Evolutionary conservation across 2,113 vertebrate genomes (phyloP).

Genomic region (Eulemur macaco): DNA sequence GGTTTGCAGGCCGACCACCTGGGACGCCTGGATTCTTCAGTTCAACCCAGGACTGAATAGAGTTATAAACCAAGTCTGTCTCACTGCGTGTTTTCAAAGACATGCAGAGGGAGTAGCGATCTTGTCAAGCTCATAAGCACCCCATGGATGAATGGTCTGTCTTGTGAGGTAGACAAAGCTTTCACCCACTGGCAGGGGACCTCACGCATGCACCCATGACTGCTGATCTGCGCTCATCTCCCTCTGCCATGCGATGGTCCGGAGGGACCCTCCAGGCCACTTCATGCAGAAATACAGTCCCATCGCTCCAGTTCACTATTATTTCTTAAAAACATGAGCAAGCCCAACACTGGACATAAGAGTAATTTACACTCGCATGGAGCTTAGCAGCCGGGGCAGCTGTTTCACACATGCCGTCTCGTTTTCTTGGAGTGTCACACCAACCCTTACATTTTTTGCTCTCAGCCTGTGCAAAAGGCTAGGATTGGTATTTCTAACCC

Average conservation of each 20-base stretch:
- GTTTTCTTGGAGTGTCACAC: not conserved
- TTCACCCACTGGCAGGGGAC: not conserved
- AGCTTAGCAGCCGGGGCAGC: not conserved
- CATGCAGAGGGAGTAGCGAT: not conserved
- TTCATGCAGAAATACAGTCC: not conserved
- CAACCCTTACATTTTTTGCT: not conserved
- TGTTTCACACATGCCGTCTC: not conserved
- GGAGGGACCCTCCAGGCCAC: not conserved
- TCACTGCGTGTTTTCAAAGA: not conserved
- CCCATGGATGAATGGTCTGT: not conserved
- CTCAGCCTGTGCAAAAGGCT: not conserved
- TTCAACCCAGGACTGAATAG: not conserved
- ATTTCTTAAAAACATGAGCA: not conserved
- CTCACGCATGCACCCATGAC: accelerated
- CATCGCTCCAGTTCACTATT: not conserved
- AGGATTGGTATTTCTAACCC: not conserved
- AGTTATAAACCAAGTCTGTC: not conserved
- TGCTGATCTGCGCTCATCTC: not conserved
- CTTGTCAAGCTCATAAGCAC: not conserved
- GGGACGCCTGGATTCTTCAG: not conserved
- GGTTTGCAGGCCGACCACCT: not conserved
- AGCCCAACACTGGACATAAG: not conserved
- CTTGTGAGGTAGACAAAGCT: not conserved
- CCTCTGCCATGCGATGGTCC: not conserved
- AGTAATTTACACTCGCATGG: not conserved